Evolutionary conservation across 2,888 invertebrate species (phyloP).

Genomic region (Hipparchia sbordonii): DNA sequence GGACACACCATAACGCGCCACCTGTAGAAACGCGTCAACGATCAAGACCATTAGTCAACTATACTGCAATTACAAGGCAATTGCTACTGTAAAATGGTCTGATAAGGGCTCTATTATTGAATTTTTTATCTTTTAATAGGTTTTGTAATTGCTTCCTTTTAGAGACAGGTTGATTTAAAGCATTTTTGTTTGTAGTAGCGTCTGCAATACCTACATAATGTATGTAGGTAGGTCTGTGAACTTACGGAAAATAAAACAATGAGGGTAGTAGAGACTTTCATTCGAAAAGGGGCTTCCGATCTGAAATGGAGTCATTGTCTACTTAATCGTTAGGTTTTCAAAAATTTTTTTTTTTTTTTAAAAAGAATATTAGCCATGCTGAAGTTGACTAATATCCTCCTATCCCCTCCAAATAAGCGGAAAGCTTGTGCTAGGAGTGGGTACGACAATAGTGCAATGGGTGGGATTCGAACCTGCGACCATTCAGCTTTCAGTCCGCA

Average conservation of each 20-base stretch:
- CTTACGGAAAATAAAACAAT: background rate
- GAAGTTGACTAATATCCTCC: no score
- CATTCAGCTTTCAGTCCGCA: no score
- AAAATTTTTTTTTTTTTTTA: no score
- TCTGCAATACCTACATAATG: background rate
- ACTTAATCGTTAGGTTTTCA: no score
- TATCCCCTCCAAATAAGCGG: no score
- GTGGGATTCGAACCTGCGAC: no score
- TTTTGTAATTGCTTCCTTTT: slow-evolving; percentile 37
- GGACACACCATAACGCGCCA: slow-evolving; percentile 5
- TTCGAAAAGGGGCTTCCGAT: no score
- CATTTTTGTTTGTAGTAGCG: background rate
- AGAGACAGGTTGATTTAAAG: slow-evolving; percentile 24
- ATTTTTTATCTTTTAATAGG: slow-evolving; percentile 28
- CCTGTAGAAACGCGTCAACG: slow-evolving; percentile 22
- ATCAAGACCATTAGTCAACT: slow-evolving; percentile 14
- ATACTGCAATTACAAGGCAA: slow-evolving; percentile 25
- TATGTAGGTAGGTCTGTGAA: background rate
- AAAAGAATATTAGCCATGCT: no score
- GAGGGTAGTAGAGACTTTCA: background rate
- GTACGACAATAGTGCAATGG: no score
- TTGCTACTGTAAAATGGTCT: slow-evolving; percentile 27
- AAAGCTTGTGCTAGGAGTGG: no score
- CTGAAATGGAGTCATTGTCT: no score
- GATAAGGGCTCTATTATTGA: slow-evolving; percentile 34